Evolutionary conservation across 2,797 vertebrate species (phyloP).

Genomic region (Myoxocephalus aenaeus): DNA sequence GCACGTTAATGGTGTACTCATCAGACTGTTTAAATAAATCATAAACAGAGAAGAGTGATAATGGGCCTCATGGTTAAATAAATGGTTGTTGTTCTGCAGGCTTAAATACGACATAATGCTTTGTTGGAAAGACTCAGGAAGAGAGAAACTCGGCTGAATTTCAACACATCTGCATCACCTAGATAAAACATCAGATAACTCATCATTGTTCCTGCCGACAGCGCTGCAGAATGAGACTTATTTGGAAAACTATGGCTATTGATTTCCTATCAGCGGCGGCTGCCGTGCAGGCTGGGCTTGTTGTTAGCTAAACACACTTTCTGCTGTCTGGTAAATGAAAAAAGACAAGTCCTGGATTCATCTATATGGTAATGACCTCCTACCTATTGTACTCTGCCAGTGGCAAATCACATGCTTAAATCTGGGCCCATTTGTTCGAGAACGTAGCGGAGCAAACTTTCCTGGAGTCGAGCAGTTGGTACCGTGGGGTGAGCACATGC

Average conservation of each 20-base stretch:
- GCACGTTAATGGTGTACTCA: slow-evolving; percentile 62
- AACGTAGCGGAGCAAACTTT: slow-evolving; percentile 74
- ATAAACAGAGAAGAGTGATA: slow-evolving; percentile 64
- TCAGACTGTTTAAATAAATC: slow-evolving; percentile 73
- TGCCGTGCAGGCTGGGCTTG: slow-evolving; percentile 64
- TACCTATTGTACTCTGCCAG: slow-evolving; percentile 73
- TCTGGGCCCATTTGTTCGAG: slow-evolving; percentile 73
- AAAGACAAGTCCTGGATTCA: slow-evolving; percentile 81
- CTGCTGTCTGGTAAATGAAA: slow-evolving; percentile 78
- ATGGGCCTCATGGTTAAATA: slow-evolving; percentile 62
- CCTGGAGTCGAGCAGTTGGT: slow-evolving; percentile 65
- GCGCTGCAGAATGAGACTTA: slow-evolving; percentile 75
- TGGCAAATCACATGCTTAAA: slow-evolving; percentile 78
- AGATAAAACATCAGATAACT: slow-evolving; percentile 60
- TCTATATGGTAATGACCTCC: slow-evolving; percentile 85
- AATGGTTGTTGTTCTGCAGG: slow-evolving; percentile 49
- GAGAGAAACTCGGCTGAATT: background rate
- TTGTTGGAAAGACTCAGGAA: slow-evolving; percentile 29
- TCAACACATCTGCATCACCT: slow-evolving; percentile 61
- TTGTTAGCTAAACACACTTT: slow-evolving; percentile 71
- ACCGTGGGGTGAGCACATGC: slow-evolving; percentile 72
- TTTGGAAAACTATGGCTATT: slow-evolving; percentile 82
- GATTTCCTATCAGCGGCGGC: slow-evolving; percentile 82
- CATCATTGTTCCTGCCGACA: slow-evolving; percentile 70
- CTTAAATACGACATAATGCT: slow-evolving; percentile 31